phyloP scores from a whole-genome alignment of 2,888 invertebrate species.

The Chaitophorus viminalis region DNA sequence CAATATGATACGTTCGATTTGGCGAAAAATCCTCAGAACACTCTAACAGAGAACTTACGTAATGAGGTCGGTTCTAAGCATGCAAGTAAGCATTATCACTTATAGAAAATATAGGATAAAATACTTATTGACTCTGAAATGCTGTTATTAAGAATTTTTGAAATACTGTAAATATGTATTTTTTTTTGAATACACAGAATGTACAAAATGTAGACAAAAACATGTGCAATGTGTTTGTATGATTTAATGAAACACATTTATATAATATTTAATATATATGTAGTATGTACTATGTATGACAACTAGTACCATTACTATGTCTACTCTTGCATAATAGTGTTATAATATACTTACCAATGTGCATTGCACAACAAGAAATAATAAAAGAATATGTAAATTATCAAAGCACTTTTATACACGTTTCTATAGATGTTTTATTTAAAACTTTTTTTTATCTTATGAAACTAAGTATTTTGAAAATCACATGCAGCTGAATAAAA shows the following conservation, averaged over 20 bases:
- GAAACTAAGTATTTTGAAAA: neutral
- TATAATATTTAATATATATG: neutral
- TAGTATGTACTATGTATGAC: neutral
- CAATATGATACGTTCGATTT: conserved; percentile 74
- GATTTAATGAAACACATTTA: neutral
- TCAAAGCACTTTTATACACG: conserved; percentile 23
- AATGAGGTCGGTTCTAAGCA: conserved; percentile 72
- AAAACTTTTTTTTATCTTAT: neutral
- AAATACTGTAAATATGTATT: neutral
- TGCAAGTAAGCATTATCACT: conserved; percentile 70
- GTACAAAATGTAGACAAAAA: neutral
- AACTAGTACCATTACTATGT: neutral
- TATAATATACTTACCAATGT: neutral
- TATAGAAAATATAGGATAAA: neutral
- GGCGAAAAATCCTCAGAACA: conserved; percentile 71
- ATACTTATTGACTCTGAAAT: neutral
- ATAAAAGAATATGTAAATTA: conserved; percentile 24
- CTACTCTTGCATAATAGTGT: conserved; percentile 15
- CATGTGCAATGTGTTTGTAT: neutral
- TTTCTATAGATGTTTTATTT: neutral
- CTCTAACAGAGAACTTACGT: conserved; percentile 75
- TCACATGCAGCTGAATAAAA: neutral
- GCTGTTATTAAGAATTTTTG: neutral
- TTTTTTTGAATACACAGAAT: neutral
- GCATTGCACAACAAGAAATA: neutral